These are phyloP conservation scores for Vanessa tameamea DNA, from an alignment of 1,140 invertebrate species.

Conservation along the genomic window DNA sequence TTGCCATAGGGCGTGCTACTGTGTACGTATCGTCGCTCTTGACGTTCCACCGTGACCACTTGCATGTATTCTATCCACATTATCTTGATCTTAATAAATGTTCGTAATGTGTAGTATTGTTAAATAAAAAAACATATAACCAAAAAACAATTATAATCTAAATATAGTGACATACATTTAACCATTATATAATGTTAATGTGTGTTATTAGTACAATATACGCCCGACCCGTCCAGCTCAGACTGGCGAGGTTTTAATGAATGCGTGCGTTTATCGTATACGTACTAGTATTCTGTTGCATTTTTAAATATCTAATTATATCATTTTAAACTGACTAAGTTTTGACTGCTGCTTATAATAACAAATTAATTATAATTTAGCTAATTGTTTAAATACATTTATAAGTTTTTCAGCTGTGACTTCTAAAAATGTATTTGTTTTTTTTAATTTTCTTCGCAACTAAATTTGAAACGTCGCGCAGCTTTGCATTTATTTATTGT, in stretches of 20 bases:
- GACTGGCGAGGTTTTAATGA: background rate
- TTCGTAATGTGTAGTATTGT: background rate
- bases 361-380: background rate
- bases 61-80: too few species aligned
- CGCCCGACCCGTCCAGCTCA: background rate
- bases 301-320: background rate
- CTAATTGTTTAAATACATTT: background rate
- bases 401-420: slow-evolving; percentile 7
- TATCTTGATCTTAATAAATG: background rate
- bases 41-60: too few species aligned
- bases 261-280: background rate
- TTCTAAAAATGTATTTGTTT: background rate
- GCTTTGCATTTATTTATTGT: slow-evolving; percentile 6
- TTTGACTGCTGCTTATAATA: background rate
- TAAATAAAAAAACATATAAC: background rate
- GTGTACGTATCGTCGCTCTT: too few species aligned
- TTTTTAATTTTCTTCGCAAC: background rate
- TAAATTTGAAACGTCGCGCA: background rate
- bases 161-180: background rate
- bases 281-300: background rate
- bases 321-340: background rate
- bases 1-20: too few species aligned
- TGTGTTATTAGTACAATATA: background rate
- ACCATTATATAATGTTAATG: background rate
- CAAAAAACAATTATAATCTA: background rate